Base-by-base conservation (phyloP, 2,888 invertebrate species). In the Scaptomyza caliginosa region DNA sequence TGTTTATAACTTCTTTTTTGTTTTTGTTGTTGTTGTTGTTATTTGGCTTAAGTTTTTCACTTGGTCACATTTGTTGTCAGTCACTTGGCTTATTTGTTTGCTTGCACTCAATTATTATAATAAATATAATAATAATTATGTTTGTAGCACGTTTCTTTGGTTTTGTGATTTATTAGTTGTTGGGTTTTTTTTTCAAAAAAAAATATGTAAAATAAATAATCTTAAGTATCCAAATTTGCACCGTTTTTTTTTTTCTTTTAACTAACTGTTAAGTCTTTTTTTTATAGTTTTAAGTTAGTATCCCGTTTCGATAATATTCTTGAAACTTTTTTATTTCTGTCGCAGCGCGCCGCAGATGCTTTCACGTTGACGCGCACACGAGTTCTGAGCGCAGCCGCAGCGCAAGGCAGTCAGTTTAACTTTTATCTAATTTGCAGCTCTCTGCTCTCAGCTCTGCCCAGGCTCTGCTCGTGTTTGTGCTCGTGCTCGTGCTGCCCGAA, bases 301-400 rank as follows among this genome's bases (percentile, higher is more conserved):
- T 59, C 59, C 59, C 59, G 59, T 39, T 59, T 19, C 19, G 46
- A 1, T 17, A 17, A n/a, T n/a, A n/a, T n/a, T n/a, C n/a, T n/a
- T n/a, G n/a, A n/a, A n/a, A 19, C 1, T 26, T 10, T 26, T 26
- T 26, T 24, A 24, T 30, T 32, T 11, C 17, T 52, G 28, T 66
- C 73, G 73, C 30, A 68, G 77, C 77, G 77, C 78, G 67, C 54
- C 71, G 59, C 62, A 67, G 89, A 81, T 88, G 88, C 88, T 81
- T 85, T 77, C 83, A 74, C 80, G 79, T 85, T 84, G 85, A 85
- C 89, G 87, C 88, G 88, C 90, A 76, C 88, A 81, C 88, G 87
- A 84, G 76, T 77, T 89, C 83, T 89, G 88, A 89, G 86, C 85
- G 86, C 86, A 86, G 86, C 56, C 79, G 82, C 86, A 67, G 81